phyloP scores from a whole-genome alignment of 2,113 vertebrate species.

The Eudyptes chrysolophus region DNA sequence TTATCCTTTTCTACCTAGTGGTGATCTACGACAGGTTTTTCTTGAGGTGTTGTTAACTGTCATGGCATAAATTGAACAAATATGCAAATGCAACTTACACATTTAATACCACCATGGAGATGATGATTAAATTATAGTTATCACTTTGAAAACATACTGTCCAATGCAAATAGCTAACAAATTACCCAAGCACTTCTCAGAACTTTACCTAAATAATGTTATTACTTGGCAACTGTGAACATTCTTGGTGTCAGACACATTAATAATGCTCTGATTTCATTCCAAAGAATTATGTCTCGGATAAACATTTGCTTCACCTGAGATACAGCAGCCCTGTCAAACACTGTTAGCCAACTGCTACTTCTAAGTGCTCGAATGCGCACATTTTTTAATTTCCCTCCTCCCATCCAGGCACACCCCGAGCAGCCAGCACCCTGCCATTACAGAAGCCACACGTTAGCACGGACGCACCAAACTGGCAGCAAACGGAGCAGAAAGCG shows the following conservation, averaged over 20 bases:
- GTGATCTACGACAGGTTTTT: neutral
- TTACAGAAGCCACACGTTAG: neutral
- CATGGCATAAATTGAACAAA: neutral
- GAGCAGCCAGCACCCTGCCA: neutral
- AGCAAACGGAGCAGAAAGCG: rapidly evolving
- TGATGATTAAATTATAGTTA: neutral
- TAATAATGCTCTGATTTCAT: neutral
- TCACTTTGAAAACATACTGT: neutral
- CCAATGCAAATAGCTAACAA: neutral
- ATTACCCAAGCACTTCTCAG: neutral
- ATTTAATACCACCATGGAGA: neutral
- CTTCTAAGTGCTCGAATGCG: neutral
- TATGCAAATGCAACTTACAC: neutral
- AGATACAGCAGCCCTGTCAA: neutral
- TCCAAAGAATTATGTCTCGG: neutral
- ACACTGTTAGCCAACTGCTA: neutral
- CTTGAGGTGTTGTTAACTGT: neutral
- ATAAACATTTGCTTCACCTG: neutral
- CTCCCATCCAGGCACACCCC: rapidly evolving
- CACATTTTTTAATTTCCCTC: neutral
- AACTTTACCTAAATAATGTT: neutral
- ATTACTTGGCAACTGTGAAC: neutral
- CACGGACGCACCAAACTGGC: rapidly evolving
- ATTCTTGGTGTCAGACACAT: neutral
- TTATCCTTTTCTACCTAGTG: neutral